A percentile compares a stretch with the other conserved stretches of the same genome.
Conservation (phyloP, 2,113 vertebrate species). For the Peromyscus maniculatus region DNA sequence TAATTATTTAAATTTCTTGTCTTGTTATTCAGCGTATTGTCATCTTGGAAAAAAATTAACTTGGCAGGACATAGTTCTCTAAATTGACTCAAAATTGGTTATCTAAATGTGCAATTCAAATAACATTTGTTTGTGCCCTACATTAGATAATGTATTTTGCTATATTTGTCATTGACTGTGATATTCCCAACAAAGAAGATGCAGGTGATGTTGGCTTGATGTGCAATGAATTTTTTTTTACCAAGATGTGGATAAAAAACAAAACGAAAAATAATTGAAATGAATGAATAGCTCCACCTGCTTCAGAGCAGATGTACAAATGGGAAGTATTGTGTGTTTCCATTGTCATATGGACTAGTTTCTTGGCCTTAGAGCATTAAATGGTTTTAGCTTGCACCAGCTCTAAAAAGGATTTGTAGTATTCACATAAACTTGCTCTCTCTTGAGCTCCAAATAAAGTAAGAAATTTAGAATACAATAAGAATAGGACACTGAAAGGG, state of each 20-base stretch:
- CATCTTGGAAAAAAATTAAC: conserved; percentile 24
- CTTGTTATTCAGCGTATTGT: conserved; percentile 27
- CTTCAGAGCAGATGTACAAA: conserved; percentile 48
- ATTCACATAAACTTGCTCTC: conserved; percentile 31
- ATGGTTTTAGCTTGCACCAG: conserved; percentile 24
- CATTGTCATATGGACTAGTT: conserved; percentile 33
- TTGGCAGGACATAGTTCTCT: conserved; percentile 25
- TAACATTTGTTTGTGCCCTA: conserved; percentile 49
- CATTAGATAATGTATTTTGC: conserved; percentile 63
- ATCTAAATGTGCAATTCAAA: conserved; percentile 58
- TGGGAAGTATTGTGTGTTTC: neutral
- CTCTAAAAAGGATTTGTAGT: neutral
- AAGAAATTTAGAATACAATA: conserved; percentile 48
- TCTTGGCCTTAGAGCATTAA: neutral
- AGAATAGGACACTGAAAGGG: neutral
- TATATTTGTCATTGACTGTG: conserved; percentile 48
- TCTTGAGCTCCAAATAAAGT: conserved; percentile 10
- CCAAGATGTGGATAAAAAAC: conserved; percentile 44
- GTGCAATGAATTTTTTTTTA: neutral
- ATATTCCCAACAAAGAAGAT: conserved; percentile 59
- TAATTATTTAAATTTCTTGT: conserved; percentile 36
- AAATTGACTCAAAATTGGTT: conserved; percentile 66
- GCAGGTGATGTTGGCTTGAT: conserved; percentile 71
- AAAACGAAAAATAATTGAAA: conserved; percentile 21
- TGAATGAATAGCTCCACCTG: conserved; percentile 62